A percentile compares a stretch with the other conserved stretches of the same genome.
These are phyloP conservation scores for Limnodromus scolopaceus DNA, from an alignment of 2,797 vertebrate species.

Conservation along the genomic window DNA sequence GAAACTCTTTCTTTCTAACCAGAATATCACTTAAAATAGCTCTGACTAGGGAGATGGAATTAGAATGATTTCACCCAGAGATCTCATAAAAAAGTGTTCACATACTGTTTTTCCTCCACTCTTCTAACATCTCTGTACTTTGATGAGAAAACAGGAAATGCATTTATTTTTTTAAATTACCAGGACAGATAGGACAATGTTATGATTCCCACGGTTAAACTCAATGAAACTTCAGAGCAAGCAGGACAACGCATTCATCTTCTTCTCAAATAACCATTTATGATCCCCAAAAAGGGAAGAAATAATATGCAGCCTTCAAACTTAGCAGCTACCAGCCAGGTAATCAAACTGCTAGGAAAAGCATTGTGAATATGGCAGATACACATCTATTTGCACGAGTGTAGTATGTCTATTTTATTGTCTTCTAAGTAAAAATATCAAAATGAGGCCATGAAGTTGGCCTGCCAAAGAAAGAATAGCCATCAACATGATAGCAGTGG, in stretches of 20 bases:
- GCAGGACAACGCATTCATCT: not conserved
- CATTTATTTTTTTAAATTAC: not conserved
- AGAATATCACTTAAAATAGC: not conserved
- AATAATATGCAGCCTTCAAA: not conserved
- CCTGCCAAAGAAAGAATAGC: not conserved
- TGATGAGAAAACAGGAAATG: slow-evolving; percentile 33
- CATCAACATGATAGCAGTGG: not conserved
- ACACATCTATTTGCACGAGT: not conserved
- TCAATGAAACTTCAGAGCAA: not conserved
- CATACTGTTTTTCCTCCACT: not conserved
- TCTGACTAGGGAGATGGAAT: not conserved
- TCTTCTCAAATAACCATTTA: not conserved
- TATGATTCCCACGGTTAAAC: not conserved
- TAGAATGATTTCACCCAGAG: not conserved
- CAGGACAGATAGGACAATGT: not conserved
- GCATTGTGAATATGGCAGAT: not conserved
- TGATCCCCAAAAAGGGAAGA: not conserved
- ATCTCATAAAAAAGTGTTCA: not conserved
- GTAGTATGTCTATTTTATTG: not conserved
- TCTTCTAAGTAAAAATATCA: not conserved
- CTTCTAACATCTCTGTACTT: not conserved
- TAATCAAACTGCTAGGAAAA: not conserved
- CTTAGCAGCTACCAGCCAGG: not conserved
- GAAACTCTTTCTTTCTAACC: not conserved
- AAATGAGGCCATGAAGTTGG: not conserved